Conservation (phyloP, 2,888 invertebrate species). For the Orchesella flavescens region DNA sequence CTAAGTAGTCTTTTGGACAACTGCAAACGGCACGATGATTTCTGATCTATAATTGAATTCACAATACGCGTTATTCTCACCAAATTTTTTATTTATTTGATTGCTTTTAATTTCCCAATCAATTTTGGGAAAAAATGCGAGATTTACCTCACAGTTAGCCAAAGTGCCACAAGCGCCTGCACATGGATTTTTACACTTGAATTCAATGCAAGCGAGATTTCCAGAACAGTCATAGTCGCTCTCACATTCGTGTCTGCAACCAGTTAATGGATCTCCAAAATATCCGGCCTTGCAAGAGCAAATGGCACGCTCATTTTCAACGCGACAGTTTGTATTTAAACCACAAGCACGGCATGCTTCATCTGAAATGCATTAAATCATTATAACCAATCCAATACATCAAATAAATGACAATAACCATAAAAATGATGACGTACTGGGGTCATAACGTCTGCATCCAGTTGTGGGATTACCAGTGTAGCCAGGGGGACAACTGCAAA, state of each 20-base stretch:
- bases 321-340: constrained; percentile 69
- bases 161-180: constrained; percentile 81
- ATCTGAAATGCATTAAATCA: constrained; percentile 50
- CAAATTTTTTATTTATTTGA: not conserved
- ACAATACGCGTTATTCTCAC: too few species aligned
- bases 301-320: constrained; percentile 80
- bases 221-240: constrained; percentile 72
- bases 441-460: constrained; percentile 83
- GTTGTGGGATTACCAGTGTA: constrained; percentile 86
- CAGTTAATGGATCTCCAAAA: constrained; percentile 72
- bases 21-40: constrained; percentile 71
- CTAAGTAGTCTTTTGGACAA: constrained; percentile 80
- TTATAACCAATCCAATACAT: not conserved
- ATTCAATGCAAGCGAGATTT: constrained; percentile 82
- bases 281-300: constrained; percentile 75
- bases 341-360: constrained; percentile 76
- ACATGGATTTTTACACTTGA: constrained; percentile 85
- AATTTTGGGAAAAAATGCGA: not conserved
- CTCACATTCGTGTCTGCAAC: constrained; percentile 73
- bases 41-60: constrained; percentile 64
- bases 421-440: constrained; percentile 78
- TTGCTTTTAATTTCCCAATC: not conserved
- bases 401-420: not conserved
- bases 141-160: constrained; percentile 84
- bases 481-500: constrained; percentile 80